These are phyloP conservation scores for Trachythela sp. DNA, from an alignment of 64 coral and sea anemone species.

Conservation along the genomic window DNA sequence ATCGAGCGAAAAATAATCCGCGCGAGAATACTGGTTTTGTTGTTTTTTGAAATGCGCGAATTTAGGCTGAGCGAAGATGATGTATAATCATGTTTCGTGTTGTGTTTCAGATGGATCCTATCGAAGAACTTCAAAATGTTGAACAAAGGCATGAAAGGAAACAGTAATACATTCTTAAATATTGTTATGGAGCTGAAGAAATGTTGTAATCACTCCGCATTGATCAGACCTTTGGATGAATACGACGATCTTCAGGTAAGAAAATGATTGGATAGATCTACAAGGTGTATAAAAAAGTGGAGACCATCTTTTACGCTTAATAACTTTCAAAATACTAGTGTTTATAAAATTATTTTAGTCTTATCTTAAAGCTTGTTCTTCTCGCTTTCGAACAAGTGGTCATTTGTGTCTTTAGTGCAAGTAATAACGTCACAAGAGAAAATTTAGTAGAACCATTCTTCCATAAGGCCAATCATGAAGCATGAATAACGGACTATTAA, in stretches of 20 bases:
- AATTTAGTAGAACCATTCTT: too few species aligned
- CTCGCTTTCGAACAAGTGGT: too few species aligned
- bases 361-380: too few species aligned
- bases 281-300: too few species aligned
- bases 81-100: neutral
- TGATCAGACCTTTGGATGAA: slow-evolving; percentile 75
- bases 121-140: slow-evolving; percentile 88
- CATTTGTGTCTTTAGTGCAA: too few species aligned
- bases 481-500: neutral
- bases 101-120: slow-evolving; percentile 76
- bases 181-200: slow-evolving; percentile 99
- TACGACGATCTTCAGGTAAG: slow-evolving; percentile 69
- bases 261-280: neutral
- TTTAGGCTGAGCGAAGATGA: neutral
- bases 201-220: slow-evolving; percentile 79
- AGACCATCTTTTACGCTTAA: too few species aligned
- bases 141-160: slow-evolving; percentile 97
- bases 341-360: too few species aligned
- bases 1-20: too few species aligned
- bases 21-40: neutral
- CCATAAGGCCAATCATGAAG: too few species aligned
- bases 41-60: neutral
- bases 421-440: too few species aligned
- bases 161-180: slow-evolving; percentile 83
- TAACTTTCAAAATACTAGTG: too few species aligned